These are phyloP conservation scores for Urocolius indicus DNA, from an alignment of 2,113 vertebrate genomes.

Conservation along the genomic window DNA sequence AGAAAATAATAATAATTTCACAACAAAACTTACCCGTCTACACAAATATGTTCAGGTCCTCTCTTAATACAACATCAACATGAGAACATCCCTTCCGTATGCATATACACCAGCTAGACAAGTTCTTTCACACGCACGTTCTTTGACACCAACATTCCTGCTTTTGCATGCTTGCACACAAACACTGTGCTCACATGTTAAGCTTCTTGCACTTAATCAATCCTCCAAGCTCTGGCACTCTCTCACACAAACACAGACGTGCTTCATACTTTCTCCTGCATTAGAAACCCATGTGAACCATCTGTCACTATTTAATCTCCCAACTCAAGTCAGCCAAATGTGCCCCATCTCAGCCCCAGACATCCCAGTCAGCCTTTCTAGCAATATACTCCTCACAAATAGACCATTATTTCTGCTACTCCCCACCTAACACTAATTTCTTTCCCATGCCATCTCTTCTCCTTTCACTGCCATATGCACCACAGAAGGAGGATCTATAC, in stretches of 20 bases:
- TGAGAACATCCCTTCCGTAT: neutral
- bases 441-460: neutral
- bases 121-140: neutral
- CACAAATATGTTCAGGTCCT: neutral
- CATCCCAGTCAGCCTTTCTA: neutral
- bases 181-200: neutral
- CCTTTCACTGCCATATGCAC: neutral
- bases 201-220: neutral
- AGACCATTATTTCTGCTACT: neutral
- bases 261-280: constrained; percentile 17
- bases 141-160: neutral
- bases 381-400: neutral
- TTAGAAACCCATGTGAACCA: neutral
- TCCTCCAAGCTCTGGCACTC: neutral
- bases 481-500: neutral
- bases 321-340: neutral
- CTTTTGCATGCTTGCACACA: neutral
- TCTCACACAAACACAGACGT: neutral
- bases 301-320: constrained; percentile 18
- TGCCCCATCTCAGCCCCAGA: neutral
- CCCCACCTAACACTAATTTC: neutral
- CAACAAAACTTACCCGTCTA: constrained; percentile 1
- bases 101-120: neutral
- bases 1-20: neutral
- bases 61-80: neutral